Base-by-base conservation (phyloP, 1,140 invertebrate species). In the Semibalanus balanoides region DNA sequence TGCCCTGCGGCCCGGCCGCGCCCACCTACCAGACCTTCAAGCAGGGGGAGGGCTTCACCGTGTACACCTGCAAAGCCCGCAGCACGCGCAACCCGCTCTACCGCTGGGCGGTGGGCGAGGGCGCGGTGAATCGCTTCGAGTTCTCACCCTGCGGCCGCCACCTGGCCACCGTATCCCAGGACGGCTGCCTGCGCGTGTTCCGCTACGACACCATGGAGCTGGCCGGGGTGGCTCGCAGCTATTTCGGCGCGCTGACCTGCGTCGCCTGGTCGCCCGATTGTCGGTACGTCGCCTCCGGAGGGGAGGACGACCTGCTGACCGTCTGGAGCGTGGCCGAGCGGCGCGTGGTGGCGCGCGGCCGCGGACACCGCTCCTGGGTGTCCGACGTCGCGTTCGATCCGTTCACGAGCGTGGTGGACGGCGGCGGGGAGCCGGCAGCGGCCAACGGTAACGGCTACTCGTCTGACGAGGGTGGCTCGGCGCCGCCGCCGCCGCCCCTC, bases 201-300 rank as follows among this genome's bases (percentile, higher is more conserved):
- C 92, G 97, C 82, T 99, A 97, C 84, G 92, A 97, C 82, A 95
- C 92, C 28, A 97, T 98, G 94, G 96, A 99, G 82, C 85, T 98
- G 73, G 86, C 97, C 43, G 94, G 94, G 0, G 87, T 91, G 74
- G 94, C 92, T 77, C 88, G 95, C 80, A 97, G 95, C 80, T 99
- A 99, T 84, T 99, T 99, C 85, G 97, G 97, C 75, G 97, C 97
- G 31, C 90, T 90, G 25, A 80, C 89, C 27, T 99, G 97, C 84
- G 94, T 99, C 27, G 95, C 95, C 82, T 99, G 98, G 98, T 97
- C 95, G 28, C 96, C 96, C 0, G 97, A 99, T 85, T 92, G 94
- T 17, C 92, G 92, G 81, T 96, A 96, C 82, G 91, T 99, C 69
- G 96, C 96, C 1, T 94, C 95, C 0, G 97, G 97, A 7, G 98